Percentiles rank a stretch among this genome's conserved stretches.
phyloP scores from a whole-genome alignment of 2,797 vertebrate genomes.

The Tiaroga cobitis region DNA sequence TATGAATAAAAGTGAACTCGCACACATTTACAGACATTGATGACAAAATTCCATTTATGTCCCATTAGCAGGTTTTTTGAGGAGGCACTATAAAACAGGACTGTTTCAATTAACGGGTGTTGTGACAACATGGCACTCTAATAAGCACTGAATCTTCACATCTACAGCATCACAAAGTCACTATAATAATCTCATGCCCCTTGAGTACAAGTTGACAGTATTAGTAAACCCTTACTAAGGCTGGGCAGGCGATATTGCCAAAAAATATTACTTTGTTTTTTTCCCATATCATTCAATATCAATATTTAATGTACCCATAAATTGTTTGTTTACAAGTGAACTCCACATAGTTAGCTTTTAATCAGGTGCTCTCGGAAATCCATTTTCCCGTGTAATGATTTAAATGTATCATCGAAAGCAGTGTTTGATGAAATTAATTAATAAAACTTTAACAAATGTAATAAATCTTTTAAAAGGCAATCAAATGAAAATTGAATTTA shows the following conservation, averaged over 20 bases:
- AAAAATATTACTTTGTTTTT: background rate
- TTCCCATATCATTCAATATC: background rate
- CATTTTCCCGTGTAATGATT: background rate
- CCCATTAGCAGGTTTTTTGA: slow-evolving; percentile 4
- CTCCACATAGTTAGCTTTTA: background rate
- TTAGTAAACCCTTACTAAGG: background rate
- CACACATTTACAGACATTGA: slow-evolving; percentile 29
- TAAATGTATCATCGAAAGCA: background rate
- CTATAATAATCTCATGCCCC: background rate
- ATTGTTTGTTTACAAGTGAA: background rate
- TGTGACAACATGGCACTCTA: background rate
- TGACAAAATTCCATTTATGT: background rate
- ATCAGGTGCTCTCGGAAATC: background rate
- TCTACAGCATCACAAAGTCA: slow-evolving; percentile 1
- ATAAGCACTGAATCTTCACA: background rate
- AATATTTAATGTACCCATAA: background rate
- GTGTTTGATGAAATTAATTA: background rate
- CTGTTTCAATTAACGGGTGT: background rate
- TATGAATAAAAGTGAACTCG: slow-evolving; percentile 55
- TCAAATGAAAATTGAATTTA: background rate
- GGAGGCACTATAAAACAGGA: background rate
- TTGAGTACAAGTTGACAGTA: background rate
- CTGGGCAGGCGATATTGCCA: background rate
- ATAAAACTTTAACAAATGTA: background rate
- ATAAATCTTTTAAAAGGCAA: background rate